A percentile compares a stretch with the other conserved stretches of the same genome.
Evolutionary conservation across 2,797 vertebrate genomes (phyloP).

Genomic region (Melanotaenia nigrans): DNA sequence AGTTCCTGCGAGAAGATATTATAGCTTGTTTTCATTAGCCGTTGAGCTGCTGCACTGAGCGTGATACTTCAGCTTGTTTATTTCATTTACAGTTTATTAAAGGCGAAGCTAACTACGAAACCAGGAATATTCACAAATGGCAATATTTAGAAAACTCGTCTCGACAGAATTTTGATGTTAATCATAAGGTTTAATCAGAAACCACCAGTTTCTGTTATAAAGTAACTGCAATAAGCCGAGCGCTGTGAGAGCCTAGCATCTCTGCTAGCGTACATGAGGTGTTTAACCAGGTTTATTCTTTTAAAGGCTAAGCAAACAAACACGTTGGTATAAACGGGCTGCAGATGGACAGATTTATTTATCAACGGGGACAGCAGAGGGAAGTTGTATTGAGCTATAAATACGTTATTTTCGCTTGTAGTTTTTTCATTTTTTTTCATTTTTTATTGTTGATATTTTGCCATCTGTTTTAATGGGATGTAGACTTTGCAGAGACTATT

Average conservation of each 20-base stretch:
- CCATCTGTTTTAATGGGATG: not conserved
- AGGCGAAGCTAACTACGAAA: not conserved
- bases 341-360: not conserved
- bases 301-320: not conserved
- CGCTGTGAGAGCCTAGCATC: constrained; percentile 21
- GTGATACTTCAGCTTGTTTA: not conserved
- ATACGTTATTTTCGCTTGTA: not conserved
- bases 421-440: not conserved
- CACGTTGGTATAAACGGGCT: not conserved
- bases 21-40: not conserved
- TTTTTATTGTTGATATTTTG: constrained; percentile 17
- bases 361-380: not conserved
- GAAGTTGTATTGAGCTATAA: constrained; percentile 1
- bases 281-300: not conserved
- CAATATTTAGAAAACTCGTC: not conserved
- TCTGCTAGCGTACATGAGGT: constrained; percentile 14
- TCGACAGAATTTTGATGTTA: not conserved
- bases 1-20: not conserved
- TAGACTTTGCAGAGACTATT: not conserved
- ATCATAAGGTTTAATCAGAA: not conserved
- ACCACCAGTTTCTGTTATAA: not conserved
- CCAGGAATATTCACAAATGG: not conserved
- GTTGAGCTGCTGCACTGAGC: not conserved
- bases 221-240: constrained; percentile 3
- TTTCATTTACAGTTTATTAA: not conserved